Percentiles rank a stretch among this genome's conserved stretches.
Evolutionary conservation across 2,113 vertebrate species (phyloP).

Genomic region (Oophaga pumilio): DNA sequence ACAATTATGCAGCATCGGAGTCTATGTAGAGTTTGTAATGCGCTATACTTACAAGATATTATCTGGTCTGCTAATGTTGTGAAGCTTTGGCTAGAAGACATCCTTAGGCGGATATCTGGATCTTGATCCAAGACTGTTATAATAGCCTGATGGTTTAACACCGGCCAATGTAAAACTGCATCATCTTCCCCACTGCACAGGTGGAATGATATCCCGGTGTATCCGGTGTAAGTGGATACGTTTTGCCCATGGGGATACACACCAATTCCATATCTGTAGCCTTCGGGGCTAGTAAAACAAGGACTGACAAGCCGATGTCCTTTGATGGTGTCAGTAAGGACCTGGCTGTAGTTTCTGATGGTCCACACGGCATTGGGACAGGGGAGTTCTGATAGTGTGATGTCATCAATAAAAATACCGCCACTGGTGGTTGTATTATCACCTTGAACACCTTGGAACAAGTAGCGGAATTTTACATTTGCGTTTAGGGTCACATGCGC

Average conservation of each 20-base stretch:
- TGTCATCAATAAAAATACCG: constrained; percentile 83
- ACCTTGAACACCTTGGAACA: constrained; percentile 82
- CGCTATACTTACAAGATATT: constrained; percentile 44
- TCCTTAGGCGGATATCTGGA: constrained; percentile 76
- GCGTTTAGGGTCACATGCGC: constrained; percentile 78
- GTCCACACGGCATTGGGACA: constrained; percentile 84
- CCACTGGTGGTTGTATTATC: constrained; percentile 70
- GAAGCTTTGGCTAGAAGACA: constrained; percentile 83
- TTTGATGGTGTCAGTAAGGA: constrained; percentile 64
- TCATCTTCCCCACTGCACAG: constrained; percentile 86
- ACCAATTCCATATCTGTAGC: constrained; percentile 78
- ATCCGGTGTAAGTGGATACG: constrained; percentile 59
- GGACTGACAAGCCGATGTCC: constrained; percentile 71
- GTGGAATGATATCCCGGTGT: constrained; percentile 77
- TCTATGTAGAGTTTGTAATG: background rate
- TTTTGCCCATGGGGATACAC: constrained; percentile 63
- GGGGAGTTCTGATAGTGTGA: constrained; percentile 80
- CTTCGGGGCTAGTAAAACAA: constrained; percentile 84
- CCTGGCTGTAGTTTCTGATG: constrained; percentile 76
- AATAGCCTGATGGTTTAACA: constrained; percentile 77
- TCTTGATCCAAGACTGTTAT: constrained; percentile 88
- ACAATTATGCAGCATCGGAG: background rate
- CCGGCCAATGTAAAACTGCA: constrained; percentile 83
- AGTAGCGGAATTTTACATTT: constrained; percentile 85
- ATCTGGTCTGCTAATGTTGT: constrained; percentile 71